phyloP scores from a whole-genome alignment of 1,140 invertebrate genomes.

The Drosophila repleta region DNA sequence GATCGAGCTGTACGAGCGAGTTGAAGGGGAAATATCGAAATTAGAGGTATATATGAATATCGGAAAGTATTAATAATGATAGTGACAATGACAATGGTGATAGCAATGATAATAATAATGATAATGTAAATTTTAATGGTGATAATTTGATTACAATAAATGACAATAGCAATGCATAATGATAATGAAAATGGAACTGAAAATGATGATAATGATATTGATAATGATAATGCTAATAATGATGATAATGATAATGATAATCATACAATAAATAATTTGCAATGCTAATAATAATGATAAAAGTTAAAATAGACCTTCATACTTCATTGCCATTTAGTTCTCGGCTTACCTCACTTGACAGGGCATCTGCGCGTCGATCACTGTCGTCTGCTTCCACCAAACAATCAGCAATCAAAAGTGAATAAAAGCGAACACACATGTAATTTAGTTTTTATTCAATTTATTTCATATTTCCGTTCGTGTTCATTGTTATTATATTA shows the following conservation, averaged over 20 bases:
- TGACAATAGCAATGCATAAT: not conserved
- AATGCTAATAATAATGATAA: not conserved
- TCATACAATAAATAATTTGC: not conserved
- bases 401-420: slow-evolving; percentile 4
- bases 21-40: no score
- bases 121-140: not conserved
- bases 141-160: not conserved
- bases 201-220: not conserved
- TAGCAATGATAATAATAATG: not conserved
- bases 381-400: not conserved
- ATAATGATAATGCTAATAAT: not conserved
- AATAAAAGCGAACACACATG: slow-evolving; percentile 8
- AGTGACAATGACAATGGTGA: not conserved
- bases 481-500: slow-evolving; percentile 65
- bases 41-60: no score
- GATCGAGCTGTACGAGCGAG: not conserved
- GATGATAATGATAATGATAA: not conserved
- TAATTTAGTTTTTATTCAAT: slow-evolving; percentile 64
- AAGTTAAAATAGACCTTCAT: no score
- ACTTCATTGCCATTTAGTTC: no score
- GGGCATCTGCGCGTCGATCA: not conserved
- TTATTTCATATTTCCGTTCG: slow-evolving; percentile 73
- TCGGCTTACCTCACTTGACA: not conserved
- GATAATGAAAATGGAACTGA: not conserved
- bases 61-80: not conserved